A percentile compares a stretch with the other conserved stretches of the same genome.
Conservation (phyloP, 2,888 invertebrate species). For the Machimus atricapillus region DNA sequence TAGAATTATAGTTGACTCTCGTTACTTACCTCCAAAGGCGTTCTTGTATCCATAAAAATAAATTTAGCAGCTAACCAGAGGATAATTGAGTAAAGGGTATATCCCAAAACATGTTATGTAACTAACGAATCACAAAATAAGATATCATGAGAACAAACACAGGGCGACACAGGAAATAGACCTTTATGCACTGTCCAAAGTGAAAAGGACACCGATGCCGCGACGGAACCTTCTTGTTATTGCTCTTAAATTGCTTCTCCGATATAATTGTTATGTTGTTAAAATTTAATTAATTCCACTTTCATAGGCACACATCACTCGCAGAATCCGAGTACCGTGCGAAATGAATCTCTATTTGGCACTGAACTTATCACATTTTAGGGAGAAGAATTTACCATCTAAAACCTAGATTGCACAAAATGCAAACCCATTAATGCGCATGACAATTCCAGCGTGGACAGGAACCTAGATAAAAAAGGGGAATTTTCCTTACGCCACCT, state of each 20-base stretch:
- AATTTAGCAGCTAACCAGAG: background rate
- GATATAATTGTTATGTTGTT: background rate
- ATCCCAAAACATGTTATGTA: constrained; percentile 27
- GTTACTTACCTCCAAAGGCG: background rate
- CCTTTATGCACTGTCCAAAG: constrained; percentile 3
- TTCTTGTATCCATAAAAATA: constrained; percentile 7
- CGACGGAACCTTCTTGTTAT: background rate
- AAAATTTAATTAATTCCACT: constrained; percentile 18
- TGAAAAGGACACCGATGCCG: background rate
- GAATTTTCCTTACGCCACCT: background rate
- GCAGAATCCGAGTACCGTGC: constrained; percentile 53
- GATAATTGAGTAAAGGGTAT: constrained; percentile 12
- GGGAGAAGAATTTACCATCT: constrained; percentile 16
- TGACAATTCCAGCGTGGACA: background rate
- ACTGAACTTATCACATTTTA: constrained; percentile 53
- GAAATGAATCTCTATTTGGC: constrained; percentile 59
- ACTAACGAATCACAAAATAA: constrained; percentile 22
- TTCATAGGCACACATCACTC: background rate
- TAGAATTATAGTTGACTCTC: background rate
- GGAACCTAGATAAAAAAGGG: background rate
- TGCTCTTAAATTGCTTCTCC: background rate
- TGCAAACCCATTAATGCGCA: background rate
- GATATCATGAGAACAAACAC: constrained; percentile 18
- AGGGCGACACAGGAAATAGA: background rate
- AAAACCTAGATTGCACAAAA: constrained; percentile 8